A percentile compares a stretch with the other conserved stretches of the same genome.
Conservation (phyloP, 2,797 vertebrate species). For the Tapirus indicus region DNA sequence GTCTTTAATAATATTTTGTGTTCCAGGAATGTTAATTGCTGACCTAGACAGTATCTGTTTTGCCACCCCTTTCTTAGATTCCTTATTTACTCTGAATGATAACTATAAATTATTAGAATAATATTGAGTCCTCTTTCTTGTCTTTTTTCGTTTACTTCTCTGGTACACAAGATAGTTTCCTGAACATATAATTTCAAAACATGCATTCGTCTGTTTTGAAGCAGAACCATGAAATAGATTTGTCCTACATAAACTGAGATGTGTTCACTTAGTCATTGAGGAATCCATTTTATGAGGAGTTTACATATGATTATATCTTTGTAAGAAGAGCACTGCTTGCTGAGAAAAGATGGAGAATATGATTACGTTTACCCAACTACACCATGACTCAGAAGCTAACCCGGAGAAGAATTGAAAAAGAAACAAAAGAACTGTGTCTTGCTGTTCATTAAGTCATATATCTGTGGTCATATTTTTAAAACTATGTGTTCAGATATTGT, state of each 20-base stretch:
- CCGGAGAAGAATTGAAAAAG: neutral
- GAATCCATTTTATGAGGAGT: neutral
- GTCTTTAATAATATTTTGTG: neutral
- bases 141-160: neutral
- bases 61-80: neutral
- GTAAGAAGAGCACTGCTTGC: conserved; percentile 20
- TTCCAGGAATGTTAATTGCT: neutral
- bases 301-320: conserved; percentile 37
- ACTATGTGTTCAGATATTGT: neutral
- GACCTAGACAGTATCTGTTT: neutral
- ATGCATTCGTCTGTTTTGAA: neutral
- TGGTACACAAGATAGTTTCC: neutral
- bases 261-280: conserved; percentile 39
- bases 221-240: neutral
- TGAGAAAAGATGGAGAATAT: conserved; percentile 15
- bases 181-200: conserved; percentile 17
- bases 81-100: neutral
- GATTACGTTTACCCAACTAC: conserved; percentile 28
- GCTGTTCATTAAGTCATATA: neutral
- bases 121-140: neutral
- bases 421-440: neutral
- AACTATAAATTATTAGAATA: neutral
- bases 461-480: neutral
- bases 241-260: neutral
- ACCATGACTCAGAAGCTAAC: conserved; percentile 51